Percentiles rank a stretch among this genome's conserved stretches.
Evolutionary conservation across 2,113 vertebrate species (phyloP).

Genomic region (Bos indicus): DNA sequence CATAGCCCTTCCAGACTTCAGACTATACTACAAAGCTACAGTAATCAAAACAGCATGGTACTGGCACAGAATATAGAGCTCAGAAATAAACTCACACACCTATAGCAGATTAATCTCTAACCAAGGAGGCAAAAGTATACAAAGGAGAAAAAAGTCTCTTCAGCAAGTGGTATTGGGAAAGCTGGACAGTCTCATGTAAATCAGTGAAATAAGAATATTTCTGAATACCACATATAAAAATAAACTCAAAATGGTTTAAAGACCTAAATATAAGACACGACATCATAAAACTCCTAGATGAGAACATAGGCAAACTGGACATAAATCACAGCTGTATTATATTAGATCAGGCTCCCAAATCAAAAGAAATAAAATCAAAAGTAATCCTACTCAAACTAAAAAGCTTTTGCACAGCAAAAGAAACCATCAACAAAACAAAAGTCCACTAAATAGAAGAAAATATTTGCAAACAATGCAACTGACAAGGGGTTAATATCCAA

Average conservation of each 20-base stretch:
- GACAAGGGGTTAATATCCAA: background rate
- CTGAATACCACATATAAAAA: background rate
- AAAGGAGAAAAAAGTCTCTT: background rate
- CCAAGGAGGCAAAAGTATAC: background rate
- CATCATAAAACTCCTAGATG: background rate
- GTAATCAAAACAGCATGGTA: background rate
- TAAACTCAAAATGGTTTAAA: background rate
- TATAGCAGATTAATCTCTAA: background rate
- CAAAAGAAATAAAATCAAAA: background rate
- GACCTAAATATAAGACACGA: background rate
- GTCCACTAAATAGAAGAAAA: background rate
- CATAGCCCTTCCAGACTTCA: background rate
- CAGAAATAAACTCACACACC: background rate
- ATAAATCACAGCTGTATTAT: background rate
- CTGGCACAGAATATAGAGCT: background rate
- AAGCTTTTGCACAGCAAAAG: background rate
- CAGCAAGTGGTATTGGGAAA: background rate
- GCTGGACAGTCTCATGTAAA: background rate
- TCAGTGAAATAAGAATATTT: background rate
- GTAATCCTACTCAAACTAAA: background rate
- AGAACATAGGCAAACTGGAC: background rate
- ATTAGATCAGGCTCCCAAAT: background rate
- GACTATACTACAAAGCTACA: background rate
- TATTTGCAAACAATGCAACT: background rate
- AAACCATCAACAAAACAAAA: background rate